A percentile compares a stretch with the other conserved stretches of the same genome.
These are phyloP conservation scores for Tetragnatha versicolor DNA, from an alignment of 1,140 invertebrate genomes.

Conservation along the genomic window DNA sequence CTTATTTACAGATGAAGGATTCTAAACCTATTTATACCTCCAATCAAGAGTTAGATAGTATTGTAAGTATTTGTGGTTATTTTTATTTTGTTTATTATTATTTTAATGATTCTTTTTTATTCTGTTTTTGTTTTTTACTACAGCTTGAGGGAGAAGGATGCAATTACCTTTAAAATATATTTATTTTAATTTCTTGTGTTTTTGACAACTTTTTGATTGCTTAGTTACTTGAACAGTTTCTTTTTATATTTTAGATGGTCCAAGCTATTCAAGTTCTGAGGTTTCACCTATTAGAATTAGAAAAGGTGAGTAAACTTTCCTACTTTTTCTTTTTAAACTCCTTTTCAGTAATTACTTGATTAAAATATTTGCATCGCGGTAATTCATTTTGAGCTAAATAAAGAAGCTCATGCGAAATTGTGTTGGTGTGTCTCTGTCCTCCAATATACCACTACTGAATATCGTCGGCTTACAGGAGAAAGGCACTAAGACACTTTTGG, in stretches of 20 bases:
- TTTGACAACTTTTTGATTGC: background rate
- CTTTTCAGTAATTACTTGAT: too few relatives aligned
- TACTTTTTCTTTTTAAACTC: too few relatives aligned
- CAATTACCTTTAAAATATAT: too few relatives aligned
- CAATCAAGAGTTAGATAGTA: slow-evolving; percentile 96
- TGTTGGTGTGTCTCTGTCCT: too few relatives aligned
- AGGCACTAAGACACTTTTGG: too few relatives aligned
- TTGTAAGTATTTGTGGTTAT: slow-evolving; percentile 78
- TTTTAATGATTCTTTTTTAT: slow-evolving; percentile 57
- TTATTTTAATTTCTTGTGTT: too few relatives aligned
- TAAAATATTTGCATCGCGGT: too few relatives aligned
- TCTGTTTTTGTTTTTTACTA: background rate
- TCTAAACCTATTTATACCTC: slow-evolving; percentile 97
- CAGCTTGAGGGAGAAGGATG: background rate
- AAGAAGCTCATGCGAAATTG: too few relatives aligned
- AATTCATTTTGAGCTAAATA: too few relatives aligned
- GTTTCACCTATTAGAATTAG: slow-evolving; percentile 93
- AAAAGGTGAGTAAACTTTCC: slow-evolving; percentile 94
- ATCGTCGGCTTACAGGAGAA: too few relatives aligned
- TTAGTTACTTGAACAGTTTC: slow-evolving; percentile 53
- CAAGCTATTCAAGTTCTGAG: slow-evolving; percentile 95
- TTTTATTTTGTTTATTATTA: slow-evolving; percentile 20
- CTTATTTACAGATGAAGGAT: slow-evolving; percentile 82
- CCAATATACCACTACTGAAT: too few relatives aligned
- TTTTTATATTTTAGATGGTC: slow-evolving; percentile 86